Base-by-base conservation (phyloP, 2,888 invertebrate species). In the Chrysotoxum bicinctum region DNA sequence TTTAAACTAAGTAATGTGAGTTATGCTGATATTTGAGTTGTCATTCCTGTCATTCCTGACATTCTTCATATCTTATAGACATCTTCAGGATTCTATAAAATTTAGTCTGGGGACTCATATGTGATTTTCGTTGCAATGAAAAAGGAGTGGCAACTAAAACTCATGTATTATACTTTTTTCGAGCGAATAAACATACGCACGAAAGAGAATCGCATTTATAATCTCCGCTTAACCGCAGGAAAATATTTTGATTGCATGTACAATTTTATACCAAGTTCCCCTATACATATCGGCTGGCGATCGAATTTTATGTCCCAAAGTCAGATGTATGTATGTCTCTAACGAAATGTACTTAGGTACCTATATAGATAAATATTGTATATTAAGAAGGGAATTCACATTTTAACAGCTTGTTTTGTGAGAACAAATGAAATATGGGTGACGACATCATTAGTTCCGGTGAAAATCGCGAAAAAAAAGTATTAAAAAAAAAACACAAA, bases 371-470 rank as follows among this genome's bases (percentile, higher is more conserved):
- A 16, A 37, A 19, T 19, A 10, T 12, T 26, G 50, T 69, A 35
- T 69, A 32, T 50, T 16, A 73, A 66, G 32, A 66, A 66, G 64
- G 30, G 32, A 66, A 52, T 50, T 64, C 35, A 50, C 56, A 58
- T 58, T 72, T 54, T 14, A 52, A 43, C 16, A 43, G 7, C 58
- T 58, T 76, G 52, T 76, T 45, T 54, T 68, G 52, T 75, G 75
- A 69, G 68, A 48, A 21, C 48, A 76, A 58, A 66, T 72, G 74
- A 73, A 77, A 73, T 73, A 73, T 73, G 77, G 66, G 82, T 83
- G 78, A 83, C 82, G 82, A 78, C 82, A 73, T 54, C 26, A 74
- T 83, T 83, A 58, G 83, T 83, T 83, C 79, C 74, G 74, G 69
- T 70, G 62, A 79, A 66, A 78, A 68, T 58, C 10, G 19, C 19